Conservation (phyloP, 2,113 vertebrate species). For the Eptesicus fuscus region DNA sequence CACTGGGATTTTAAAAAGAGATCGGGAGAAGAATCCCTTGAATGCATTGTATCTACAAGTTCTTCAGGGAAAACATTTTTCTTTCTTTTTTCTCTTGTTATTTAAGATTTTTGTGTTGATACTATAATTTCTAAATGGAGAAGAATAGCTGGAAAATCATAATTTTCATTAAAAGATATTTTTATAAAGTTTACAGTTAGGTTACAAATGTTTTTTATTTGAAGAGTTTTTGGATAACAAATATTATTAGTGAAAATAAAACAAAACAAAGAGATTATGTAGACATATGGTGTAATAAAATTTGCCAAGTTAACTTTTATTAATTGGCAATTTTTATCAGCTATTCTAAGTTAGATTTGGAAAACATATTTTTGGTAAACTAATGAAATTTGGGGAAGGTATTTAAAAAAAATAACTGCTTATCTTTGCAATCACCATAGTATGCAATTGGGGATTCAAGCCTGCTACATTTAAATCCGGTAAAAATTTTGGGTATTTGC, state of each 20-base stretch:
- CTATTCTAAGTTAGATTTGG: background rate
- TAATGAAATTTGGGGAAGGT: background rate
- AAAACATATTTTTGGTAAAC: constrained; percentile 28
- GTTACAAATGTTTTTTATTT: background rate
- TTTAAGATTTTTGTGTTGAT: background rate
- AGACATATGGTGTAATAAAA: background rate
- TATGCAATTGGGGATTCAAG: background rate
- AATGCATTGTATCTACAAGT: background rate
- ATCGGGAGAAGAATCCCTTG: background rate
- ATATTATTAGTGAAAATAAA: background rate
- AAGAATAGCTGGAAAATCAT: background rate
- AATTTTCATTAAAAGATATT: background rate
- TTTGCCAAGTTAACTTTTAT: constrained; percentile 40
- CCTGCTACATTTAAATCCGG: background rate
- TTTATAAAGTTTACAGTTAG: background rate
- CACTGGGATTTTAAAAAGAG: background rate
- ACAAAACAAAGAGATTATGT: background rate
- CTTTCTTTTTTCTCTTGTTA: background rate
- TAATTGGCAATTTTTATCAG: constrained; percentile 15
- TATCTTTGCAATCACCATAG: background rate
- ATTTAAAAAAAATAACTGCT: background rate
- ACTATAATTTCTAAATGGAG: background rate
- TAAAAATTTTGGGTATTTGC: background rate
- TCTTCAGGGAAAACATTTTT: background rate
- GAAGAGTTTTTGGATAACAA: background rate